Evolutionary conservation across 1,140 invertebrate genomes (phyloP).

Genomic region (Watersipora subatra): DNA sequence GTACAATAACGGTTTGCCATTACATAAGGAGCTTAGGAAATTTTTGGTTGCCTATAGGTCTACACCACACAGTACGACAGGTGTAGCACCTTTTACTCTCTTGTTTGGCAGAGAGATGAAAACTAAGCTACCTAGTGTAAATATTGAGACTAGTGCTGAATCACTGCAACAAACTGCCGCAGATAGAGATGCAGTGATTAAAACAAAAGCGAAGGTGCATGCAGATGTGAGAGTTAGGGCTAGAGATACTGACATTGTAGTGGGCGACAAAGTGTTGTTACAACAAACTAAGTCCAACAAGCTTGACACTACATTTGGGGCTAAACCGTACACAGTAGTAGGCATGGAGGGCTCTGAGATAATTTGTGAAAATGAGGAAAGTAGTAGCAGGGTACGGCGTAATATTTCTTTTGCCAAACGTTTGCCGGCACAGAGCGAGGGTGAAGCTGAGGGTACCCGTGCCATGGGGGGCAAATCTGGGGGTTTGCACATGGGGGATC

Average conservation of each 20-base stretch:
- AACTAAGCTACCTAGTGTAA: slow-evolving; percentile 11
- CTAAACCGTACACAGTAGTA: slow-evolving; percentile 7
- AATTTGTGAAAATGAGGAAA: slow-evolving; percentile 5
- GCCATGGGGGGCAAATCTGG: background rate
- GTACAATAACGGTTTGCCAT: slow-evolving; percentile 12
- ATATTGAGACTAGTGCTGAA: background rate
- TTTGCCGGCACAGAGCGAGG: background rate
- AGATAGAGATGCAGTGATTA: slow-evolving; percentile 10
- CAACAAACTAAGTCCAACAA: slow-evolving; percentile 10
- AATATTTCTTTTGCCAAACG: background rate
- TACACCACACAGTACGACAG: slow-evolving; percentile 16
- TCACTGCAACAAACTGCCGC: background rate
- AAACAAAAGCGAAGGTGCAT: slow-evolving; percentile 12
- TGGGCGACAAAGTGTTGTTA: slow-evolving; percentile 12
- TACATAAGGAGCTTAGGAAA: slow-evolving; percentile 12
- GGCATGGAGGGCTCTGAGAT: slow-evolving; percentile 11
- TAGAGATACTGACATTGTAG: slow-evolving; percentile 4
- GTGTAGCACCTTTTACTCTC: slow-evolving; percentile 11
- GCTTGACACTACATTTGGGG: slow-evolving; percentile 9
- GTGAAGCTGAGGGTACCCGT: background rate
- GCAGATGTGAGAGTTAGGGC: slow-evolving; percentile 7
- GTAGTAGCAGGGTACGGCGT: no score
- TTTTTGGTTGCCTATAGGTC: slow-evolving; percentile 15
- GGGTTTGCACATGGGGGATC: background rate
- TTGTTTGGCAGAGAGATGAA: slow-evolving; percentile 12